Conservation (phyloP, 2,888 invertebrate genomes). For the Epinotia demarniana region DNA sequence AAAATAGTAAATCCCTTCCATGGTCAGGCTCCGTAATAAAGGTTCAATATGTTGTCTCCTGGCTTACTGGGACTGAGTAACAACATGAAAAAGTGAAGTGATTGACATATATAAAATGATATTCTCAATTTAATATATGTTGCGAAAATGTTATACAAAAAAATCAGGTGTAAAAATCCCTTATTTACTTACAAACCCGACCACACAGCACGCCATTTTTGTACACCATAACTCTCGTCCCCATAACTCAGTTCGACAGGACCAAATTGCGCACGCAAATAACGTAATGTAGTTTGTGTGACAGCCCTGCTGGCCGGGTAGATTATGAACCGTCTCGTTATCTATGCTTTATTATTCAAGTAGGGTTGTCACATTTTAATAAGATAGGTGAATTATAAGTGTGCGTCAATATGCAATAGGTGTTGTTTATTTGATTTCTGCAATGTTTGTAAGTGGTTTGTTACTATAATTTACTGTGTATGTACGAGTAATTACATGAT, state of each 20-base stretch:
- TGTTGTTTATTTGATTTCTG: constrained; percentile 31
- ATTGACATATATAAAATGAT: too few relatives aligned
- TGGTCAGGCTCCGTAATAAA: too few relatives aligned
- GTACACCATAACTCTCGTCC: constrained; percentile 36
- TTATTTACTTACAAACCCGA: constrained; percentile 15
- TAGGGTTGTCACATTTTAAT: constrained; percentile 42
- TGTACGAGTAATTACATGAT: neutral
- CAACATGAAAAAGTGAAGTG: too few relatives aligned
- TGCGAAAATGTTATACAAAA: neutral
- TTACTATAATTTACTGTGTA: neutral
- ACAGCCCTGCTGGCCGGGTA: constrained; percentile 61
- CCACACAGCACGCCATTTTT: constrained; percentile 40
- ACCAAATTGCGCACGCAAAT: constrained; percentile 44
- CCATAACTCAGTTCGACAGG: constrained; percentile 44
- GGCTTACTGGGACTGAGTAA: too few relatives aligned
- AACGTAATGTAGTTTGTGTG: constrained; percentile 46
- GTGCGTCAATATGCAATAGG: constrained; percentile 27
- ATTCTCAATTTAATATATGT: too few relatives aligned
- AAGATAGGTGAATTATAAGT: constrained; percentile 34
- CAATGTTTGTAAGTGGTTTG: constrained; percentile 4
- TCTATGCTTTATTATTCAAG: constrained; percentile 69
- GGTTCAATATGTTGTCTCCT: too few relatives aligned
- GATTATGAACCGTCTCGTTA: constrained; percentile 78
- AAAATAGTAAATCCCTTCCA: too few relatives aligned
- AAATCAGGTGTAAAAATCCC: constrained; percentile 1